Percentiles rank a stretch among this genome's conserved stretches.
These are phyloP conservation scores for Bufotes viridis DNA, from an alignment of 2,797 vertebrate genomes.

Conservation along the genomic window DNA sequence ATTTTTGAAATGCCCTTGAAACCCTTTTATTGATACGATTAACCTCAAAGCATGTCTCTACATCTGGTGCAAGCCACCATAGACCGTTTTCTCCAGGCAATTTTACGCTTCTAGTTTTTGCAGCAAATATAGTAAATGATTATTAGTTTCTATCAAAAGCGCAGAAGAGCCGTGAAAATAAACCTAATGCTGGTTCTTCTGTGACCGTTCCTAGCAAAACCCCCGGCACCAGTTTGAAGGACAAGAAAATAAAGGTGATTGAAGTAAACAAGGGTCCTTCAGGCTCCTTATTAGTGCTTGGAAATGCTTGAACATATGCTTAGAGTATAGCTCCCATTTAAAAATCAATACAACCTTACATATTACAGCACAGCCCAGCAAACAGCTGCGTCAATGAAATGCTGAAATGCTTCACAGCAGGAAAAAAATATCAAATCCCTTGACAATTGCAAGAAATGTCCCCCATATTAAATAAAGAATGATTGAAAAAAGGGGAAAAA, in stretches of 20 bases:
- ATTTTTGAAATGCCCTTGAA: not conserved
- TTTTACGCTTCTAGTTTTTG: not conserved
- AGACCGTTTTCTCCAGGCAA: not conserved
- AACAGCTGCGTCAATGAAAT: slow-evolving; percentile 31
- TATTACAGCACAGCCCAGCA: slow-evolving; percentile 10
- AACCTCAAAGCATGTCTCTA: not conserved
- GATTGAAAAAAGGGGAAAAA: not conserved
- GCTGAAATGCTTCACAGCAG: not conserved
- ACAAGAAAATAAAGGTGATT: slow-evolving; percentile 26
- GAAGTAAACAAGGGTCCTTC: slow-evolving; percentile 29
- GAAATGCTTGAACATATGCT: slow-evolving; percentile 12
- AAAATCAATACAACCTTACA: slow-evolving; percentile 35
- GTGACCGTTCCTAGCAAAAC: not conserved
- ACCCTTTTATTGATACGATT: not conserved
- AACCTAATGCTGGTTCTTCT: not conserved
- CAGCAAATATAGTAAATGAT: not conserved
- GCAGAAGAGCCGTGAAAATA: not conserved
- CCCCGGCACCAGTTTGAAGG: not conserved
- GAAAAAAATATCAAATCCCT: not conserved
- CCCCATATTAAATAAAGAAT: not conserved
- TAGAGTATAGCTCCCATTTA: slow-evolving; percentile 24
- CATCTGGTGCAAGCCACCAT: not conserved
- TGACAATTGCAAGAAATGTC: not conserved
- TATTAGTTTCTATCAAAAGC: not conserved
- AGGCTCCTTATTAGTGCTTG: slow-evolving; percentile 1